These are phyloP conservation scores for Myodes glareolus DNA, from an alignment of 2,113 vertebrate species.

Conservation along the genomic window DNA sequence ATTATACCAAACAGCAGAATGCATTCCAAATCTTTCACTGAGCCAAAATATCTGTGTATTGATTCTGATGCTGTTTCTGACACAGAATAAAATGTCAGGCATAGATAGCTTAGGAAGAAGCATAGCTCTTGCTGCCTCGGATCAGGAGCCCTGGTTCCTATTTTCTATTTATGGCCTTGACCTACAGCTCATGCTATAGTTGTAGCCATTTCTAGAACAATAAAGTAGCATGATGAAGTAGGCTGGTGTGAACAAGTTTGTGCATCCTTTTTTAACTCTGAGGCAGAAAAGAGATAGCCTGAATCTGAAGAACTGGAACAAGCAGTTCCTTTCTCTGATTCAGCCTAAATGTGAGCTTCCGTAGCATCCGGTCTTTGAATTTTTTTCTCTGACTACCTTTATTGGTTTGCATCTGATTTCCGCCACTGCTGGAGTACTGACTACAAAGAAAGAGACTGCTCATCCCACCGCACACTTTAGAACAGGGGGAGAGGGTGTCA, in stretches of 20 bases:
- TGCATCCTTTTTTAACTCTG: not conserved
- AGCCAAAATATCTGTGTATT: not conserved
- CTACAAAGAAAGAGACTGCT: not conserved
- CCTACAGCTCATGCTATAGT: not conserved
- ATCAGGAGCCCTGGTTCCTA: not conserved
- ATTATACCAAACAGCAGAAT: not conserved
- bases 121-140: not conserved
- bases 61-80: not conserved
- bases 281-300: conserved; percentile 8
- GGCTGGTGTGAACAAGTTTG: not conserved
- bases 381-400: not conserved
- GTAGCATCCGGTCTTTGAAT: not conserved
- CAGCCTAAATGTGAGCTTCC: conserved; percentile 45
- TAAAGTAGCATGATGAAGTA: conserved; percentile 39
- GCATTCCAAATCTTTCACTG: not conserved
- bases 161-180: conserved; percentile 18
- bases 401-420: not conserved
- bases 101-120: not conserved
- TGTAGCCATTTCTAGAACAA: conserved; percentile 36
- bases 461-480: not conserved
- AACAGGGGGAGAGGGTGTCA: conserved; percentile 16
- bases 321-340: not conserved
- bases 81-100: not conserved
- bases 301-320: not conserved
- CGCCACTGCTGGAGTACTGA: not conserved